Evolutionary conservation across 2,113 vertebrate species (phyloP).

Genomic region (Hydrolagus affinis): DNA sequence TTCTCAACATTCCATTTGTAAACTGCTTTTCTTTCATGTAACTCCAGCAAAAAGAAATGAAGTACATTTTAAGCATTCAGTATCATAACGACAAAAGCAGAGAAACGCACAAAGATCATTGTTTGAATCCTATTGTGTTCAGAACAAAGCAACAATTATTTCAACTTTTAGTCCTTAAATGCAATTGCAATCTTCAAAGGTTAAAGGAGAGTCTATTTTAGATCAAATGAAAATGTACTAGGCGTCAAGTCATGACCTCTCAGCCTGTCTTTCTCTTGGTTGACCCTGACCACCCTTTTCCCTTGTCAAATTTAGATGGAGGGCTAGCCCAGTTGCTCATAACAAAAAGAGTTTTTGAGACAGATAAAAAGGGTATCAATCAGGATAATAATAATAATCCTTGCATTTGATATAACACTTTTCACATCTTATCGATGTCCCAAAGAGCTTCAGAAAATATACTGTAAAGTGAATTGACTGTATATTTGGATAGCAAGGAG

Average conservation of each 20-base stretch:
- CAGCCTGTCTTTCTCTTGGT: neutral
- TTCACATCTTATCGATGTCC: too few species aligned
- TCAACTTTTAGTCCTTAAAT: neutral
- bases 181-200: neutral
- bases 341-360: neutral
- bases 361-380: neutral
- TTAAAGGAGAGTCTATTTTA: neutral
- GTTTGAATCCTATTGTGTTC: neutral
- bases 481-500: constrained; percentile 9
- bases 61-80: neutral
- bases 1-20: neutral
- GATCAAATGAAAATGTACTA: neutral
- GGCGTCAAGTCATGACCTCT: neutral
- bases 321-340: neutral
- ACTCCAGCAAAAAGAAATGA: neutral
- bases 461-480: too few species aligned
- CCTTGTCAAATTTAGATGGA: neutral
- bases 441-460: too few species aligned
- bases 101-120: neutral
- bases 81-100: neutral
- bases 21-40: neutral
- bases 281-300: neutral
- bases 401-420: too few species aligned
- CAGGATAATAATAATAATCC: too few species aligned
- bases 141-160: neutral